A percentile compares a stretch with the other conserved stretches of the same genome.
These are phyloP conservation scores for Etheostoma spectabile DNA, from an alignment of 2,113 vertebrate species.

Conservation along the genomic window DNA sequence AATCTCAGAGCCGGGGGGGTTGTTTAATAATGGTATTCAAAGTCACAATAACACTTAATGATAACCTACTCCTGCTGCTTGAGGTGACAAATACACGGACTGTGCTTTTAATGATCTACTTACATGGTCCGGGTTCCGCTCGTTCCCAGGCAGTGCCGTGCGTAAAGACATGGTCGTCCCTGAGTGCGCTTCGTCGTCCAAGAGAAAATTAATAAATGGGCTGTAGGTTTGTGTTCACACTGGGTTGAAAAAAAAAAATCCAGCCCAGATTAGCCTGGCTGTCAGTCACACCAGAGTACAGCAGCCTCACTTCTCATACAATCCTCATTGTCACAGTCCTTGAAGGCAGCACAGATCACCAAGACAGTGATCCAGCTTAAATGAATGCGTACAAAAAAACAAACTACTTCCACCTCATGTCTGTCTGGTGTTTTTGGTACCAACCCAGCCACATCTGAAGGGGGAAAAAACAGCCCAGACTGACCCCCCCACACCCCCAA, in stretches of 20 bases:
- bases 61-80: not conserved
- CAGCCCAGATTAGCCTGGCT: slow-evolving; percentile 6
- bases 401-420: slow-evolving; percentile 56
- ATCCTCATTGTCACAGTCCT: slow-evolving; percentile 66
- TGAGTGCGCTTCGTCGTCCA: slow-evolving; percentile 65
- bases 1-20: slow-evolving; percentile 30
- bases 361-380: slow-evolving; percentile 49
- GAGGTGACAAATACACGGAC: slow-evolving; percentile 14
- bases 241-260: slow-evolving; percentile 1
- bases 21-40: slow-evolving; percentile 5
- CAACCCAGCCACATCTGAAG: slow-evolving; percentile 6
- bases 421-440: not conserved
- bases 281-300: slow-evolving; percentile 39
- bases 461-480: slow-evolving; percentile 5
- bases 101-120: slow-evolving; percentile 57
- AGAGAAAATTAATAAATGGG: slow-evolving; percentile 14
- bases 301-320: slow-evolving; percentile 50
- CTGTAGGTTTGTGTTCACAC: slow-evolving; percentile 25
- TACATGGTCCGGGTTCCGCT: slow-evolving; percentile 85
- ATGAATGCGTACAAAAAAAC: slow-evolving; percentile 25
- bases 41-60: not conserved
- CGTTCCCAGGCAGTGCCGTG: slow-evolving; percentile 80
- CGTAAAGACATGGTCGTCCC: slow-evolving; percentile 85
- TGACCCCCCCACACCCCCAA: slow-evolving; percentile 13
- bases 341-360: slow-evolving; percentile 71